These are phyloP conservation scores for Penaeus japonicus DNA, from an alignment of 1,140 invertebrate species.

Conservation along the genomic window DNA sequence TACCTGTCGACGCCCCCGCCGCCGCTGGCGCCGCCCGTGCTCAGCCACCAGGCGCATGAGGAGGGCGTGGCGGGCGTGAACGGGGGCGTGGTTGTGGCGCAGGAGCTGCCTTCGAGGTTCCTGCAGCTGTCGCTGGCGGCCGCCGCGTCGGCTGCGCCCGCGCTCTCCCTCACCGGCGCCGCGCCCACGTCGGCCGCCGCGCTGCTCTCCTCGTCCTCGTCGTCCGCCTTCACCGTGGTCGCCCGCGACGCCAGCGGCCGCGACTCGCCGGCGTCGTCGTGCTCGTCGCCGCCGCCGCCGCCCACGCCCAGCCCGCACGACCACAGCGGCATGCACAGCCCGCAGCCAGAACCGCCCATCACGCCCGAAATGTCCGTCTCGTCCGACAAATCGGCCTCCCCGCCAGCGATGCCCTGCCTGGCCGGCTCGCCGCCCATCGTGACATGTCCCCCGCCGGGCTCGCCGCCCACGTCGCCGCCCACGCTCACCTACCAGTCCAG, in stretches of 20 bases:
- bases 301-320: neutral
- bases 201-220: slow-evolving; percentile 25
- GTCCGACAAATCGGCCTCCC: neutral
- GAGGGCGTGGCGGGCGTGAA: neutral
- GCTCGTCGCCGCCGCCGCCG: slow-evolving; percentile 26
- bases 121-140: slow-evolving; percentile 40
- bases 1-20: slow-evolving; percentile 36
- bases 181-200: neutral
- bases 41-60: neutral
- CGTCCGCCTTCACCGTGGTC: slow-evolving; percentile 31
- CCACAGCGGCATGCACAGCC: neutral
- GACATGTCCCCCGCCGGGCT: neutral
- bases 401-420: neutral
- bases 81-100: neutral
- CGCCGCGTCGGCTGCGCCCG: neutral
- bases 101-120: slow-evolving; percentile 42
- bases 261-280: slow-evolving; percentile 19
- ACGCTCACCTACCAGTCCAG: neutral
- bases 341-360: neutral
- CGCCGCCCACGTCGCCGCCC: neutral
- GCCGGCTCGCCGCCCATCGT: neutral
- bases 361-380: neutral
- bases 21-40: neutral
- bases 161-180: neutral
- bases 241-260: neutral